Evolutionary conservation across 2,797 vertebrate species (phyloP).

Genomic region (Xyrichtys novacula): DNA sequence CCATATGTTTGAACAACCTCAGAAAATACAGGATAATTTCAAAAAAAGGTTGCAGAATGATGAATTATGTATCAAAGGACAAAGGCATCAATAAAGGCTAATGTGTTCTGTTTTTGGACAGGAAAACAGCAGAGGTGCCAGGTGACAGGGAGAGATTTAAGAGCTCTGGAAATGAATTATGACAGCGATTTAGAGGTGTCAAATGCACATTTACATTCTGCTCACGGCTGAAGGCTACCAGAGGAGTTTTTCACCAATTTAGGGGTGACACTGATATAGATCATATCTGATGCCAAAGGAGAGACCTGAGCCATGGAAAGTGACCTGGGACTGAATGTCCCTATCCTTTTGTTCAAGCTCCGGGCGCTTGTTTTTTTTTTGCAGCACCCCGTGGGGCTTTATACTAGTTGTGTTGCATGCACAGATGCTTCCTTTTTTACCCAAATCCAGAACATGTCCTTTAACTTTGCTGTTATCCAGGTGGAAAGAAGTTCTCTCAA

Average conservation of each 20-base stretch:
- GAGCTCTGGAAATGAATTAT: constrained; percentile 82
- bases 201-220: constrained; percentile 82
- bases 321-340: constrained; percentile 67
- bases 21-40: constrained; percentile 55
- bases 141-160: constrained; percentile 81
- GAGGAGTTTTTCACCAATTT: constrained; percentile 74
- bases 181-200: constrained; percentile 85
- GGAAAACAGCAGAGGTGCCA: constrained; percentile 75
- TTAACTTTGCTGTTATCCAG: constrained; percentile 37
- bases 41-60: constrained; percentile 55
- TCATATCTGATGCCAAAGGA: constrained; percentile 75
- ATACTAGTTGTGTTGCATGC: constrained; percentile 12
- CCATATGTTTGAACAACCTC: constrained; percentile 66
- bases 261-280: constrained; percentile 77
- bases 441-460: constrained; percentile 30
- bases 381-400: constrained; percentile 20
- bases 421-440: constrained; percentile 29
- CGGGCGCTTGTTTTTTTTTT: constrained; percentile 41
- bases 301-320: constrained; percentile 55
- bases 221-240: constrained; percentile 69
- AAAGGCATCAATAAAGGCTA: constrained; percentile 82
- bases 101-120: constrained; percentile 79
- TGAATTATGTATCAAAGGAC: constrained; percentile 85
- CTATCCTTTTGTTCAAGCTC: constrained; percentile 39
- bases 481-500: constrained; percentile 26